Evolutionary conservation across 2,797 vertebrate genomes (phyloP), one percentile per base, ranked within the genome.

Genomic region (Salarias fasciatus): DNA sequence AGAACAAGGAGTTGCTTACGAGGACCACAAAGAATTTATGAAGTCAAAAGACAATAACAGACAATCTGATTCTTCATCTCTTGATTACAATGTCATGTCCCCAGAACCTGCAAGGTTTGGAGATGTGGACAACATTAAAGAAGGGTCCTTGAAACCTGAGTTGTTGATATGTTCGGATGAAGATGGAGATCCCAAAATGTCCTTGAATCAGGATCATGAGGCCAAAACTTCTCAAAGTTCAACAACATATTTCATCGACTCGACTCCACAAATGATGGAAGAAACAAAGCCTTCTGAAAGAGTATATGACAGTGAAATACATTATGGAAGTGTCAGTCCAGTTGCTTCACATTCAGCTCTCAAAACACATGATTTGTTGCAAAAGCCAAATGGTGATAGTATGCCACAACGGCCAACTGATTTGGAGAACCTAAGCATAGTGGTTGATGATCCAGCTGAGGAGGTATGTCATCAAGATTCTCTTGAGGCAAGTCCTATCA

Each of bases 401-500:
- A 84, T 87, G 66, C 50, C 84, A 47, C 90, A 95, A 62, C 84
- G 91, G 59, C 94, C 93, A 56, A 77, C 75, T 29, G 89, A 92
- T 77, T 92, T 94, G 53, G 92, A 93, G 57, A 85, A 80, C 64
- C 83, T 94, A 67, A 93, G 92, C 60, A 67, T 88, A 62, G 80
- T 84, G 53, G 72, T 67, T 63, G 93, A 94, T 86, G 94, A 95
- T 49, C 89, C 90, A 67, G 63, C 88, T 66, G 84, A 91, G 57
- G 72, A 92, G 28, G 55, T 87, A 38, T 95, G 89, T 83, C 94
- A 95, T 56, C 92, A 84, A 77, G 98, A 99, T 88, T 99, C 98
- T 8, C 77, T 99, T 63, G 97, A 99, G 88, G 80, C 89, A 77
- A 98, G 95, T 83, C 96, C 97, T 37, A 76, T 95, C 40, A 82